Conservation (phyloP, 2,888 invertebrate genomes). For the Chorisops tibialis region DNA sequence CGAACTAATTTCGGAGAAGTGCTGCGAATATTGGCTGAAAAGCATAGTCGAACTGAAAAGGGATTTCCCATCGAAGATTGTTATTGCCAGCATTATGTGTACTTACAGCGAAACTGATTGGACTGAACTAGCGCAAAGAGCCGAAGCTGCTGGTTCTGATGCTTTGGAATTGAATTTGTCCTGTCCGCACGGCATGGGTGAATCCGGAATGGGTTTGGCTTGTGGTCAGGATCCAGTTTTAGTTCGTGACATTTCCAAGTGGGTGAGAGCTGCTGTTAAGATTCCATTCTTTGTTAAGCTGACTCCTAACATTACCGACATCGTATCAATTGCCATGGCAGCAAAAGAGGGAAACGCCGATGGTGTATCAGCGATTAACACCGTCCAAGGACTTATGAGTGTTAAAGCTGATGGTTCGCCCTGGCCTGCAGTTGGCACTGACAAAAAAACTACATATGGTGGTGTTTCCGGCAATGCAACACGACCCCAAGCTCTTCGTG, state of each 20-base stretch:
- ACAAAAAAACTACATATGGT: slow-evolving; percentile 86
- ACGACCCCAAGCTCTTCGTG: slow-evolving; percentile 87
- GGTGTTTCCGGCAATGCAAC: slow-evolving; percentile 94
- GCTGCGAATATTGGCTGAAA: slow-evolving; percentile 87
- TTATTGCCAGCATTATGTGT: slow-evolving; percentile 97
- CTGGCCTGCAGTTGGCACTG: slow-evolving; percentile 84
- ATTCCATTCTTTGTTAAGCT: slow-evolving; percentile 97
- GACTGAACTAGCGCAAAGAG: slow-evolving; percentile 72
- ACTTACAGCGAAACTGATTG: slow-evolving; percentile 83
- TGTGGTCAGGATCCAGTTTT: slow-evolving; percentile 93
- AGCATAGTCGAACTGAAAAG: slow-evolving; percentile 83
- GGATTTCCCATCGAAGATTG: slow-evolving; percentile 87
- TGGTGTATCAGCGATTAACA: slow-evolving; percentile 97
- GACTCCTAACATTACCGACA: slow-evolving; percentile 96
- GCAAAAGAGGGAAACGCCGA: slow-evolving; percentile 88
- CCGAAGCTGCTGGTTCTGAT: slow-evolving; percentile 84
- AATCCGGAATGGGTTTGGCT: slow-evolving; percentile 96
- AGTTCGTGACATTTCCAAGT: slow-evolving; percentile 83
- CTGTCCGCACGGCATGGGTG: slow-evolving; percentile 99
- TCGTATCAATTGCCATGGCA: slow-evolving; percentile 82
- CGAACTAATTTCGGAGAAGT: slow-evolving; percentile 96
- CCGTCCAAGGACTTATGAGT: slow-evolving; percentile 92
- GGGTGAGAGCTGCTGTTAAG: slow-evolving; percentile 82
- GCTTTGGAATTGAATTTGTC: slow-evolving; percentile 94
- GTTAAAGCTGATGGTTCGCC: slow-evolving; percentile 75